Conservation (phyloP, 1,140 invertebrate species). For the Trissolcus basalis region DNA sequence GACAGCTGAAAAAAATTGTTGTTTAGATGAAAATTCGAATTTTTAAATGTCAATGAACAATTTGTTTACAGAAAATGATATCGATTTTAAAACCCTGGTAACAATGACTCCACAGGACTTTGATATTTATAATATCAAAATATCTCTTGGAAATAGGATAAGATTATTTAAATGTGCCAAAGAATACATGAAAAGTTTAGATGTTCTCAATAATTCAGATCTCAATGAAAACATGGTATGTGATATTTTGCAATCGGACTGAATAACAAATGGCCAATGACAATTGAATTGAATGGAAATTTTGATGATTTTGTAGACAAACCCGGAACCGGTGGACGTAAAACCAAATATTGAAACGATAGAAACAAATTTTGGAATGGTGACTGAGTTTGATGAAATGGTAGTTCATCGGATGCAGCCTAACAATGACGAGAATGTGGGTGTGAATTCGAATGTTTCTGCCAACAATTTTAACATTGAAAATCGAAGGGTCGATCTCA, state of each 20-base stretch:
- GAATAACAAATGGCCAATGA: too few species aligned
- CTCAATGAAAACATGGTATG: conserved; percentile 46
- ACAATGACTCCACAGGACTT: conserved; percentile 53
- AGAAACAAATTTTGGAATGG: conserved; percentile 30
- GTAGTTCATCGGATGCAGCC: conserved; percentile 31
- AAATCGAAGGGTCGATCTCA: conserved; percentile 19
- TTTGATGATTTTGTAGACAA: conserved; percentile 10
- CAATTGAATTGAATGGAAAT: background rate
- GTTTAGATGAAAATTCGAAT: too few species aligned
- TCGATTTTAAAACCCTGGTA: conserved; percentile 45
- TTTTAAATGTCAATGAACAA: background rate
- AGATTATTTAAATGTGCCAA: conserved; percentile 54
- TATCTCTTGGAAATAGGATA: conserved; percentile 44
- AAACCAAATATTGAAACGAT: conserved; percentile 43
- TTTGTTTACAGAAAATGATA: conserved; percentile 43
- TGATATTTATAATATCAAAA: conserved; percentile 54
- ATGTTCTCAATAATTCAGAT: conserved; percentile 33
- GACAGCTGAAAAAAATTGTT: background rate
- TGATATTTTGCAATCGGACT: background rate
- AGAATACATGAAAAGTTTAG: conserved; percentile 49
- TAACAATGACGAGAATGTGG: conserved; percentile 33
- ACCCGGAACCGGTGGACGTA: conserved; percentile 24
- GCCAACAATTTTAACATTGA: conserved; percentile 6
- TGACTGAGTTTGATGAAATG: conserved; percentile 41
- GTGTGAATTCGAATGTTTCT: conserved; percentile 27